Evolutionary conservation across 1,140 invertebrate species (phyloP).

Genomic region (Halotydeus destructor): DNA sequence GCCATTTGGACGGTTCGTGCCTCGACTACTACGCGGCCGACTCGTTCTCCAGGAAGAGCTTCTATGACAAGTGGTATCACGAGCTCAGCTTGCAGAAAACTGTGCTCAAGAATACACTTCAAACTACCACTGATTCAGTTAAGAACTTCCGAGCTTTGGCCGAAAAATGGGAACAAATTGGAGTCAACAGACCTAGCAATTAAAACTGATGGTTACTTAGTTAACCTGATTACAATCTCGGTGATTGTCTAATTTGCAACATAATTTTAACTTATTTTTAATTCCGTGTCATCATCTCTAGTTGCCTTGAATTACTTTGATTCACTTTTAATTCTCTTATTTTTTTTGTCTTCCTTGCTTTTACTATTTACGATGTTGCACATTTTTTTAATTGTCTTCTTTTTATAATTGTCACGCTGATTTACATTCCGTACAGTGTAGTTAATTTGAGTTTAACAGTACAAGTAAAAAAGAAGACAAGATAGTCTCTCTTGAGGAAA

Average conservation of each 20-base stretch:
- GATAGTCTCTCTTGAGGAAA: too few species aligned
- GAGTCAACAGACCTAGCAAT: slow-evolving; percentile 18
- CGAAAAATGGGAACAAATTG: slow-evolving; percentile 26
- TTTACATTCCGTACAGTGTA: too few species aligned
- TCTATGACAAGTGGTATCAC: too few species aligned
- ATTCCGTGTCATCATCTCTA: not conserved
- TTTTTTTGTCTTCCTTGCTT: not conserved
- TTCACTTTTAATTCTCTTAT: not conserved
- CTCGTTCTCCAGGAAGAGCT: too few species aligned
- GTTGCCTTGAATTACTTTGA: not conserved
- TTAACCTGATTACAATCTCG: not conserved
- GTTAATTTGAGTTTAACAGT: too few species aligned
- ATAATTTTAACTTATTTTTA: not conserved
- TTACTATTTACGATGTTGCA: not conserved
- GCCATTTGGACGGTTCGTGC: too few species aligned
- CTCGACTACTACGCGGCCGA: too few species aligned
- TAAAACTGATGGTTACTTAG: not conserved
- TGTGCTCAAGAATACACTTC: not conserved
- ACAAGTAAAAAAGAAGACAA: too few species aligned
- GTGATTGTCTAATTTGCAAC: not conserved
- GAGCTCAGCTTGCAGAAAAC: too few species aligned
- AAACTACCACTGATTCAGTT: slow-evolving; percentile 14
- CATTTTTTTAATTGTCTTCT: too few species aligned
- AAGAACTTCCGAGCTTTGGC: slow-evolving; percentile 25
- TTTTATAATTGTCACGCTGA: too few species aligned